phyloP scores from a whole-genome alignment of 2,113 vertebrate genomes.

The Nipponia nippon region DNA sequence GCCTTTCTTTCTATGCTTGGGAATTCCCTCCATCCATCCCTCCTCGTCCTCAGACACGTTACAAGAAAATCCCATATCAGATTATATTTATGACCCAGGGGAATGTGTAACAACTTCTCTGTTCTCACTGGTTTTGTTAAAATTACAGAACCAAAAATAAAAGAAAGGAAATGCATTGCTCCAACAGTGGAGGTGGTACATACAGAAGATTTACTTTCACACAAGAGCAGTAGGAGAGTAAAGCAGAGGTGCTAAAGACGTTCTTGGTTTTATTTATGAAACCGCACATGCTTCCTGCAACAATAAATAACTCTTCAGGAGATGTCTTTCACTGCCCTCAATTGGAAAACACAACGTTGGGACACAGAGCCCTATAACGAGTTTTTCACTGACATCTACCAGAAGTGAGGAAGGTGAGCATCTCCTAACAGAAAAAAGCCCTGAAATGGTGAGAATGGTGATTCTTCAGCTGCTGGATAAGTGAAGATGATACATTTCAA shows the following conservation, averaged over 20 bases:
- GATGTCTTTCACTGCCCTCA: not conserved
- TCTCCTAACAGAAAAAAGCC: not conserved
- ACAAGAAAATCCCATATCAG: not conserved
- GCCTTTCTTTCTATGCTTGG: not conserved
- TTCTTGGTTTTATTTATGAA: not conserved
- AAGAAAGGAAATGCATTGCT: not conserved
- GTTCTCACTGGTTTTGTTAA: not conserved
- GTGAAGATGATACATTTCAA: not conserved
- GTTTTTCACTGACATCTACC: not conserved
- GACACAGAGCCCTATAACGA: not conserved
- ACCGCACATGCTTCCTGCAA: not conserved
- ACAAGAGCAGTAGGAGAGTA: not conserved
- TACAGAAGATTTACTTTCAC: not conserved
- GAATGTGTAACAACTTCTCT: constrained; percentile 18
- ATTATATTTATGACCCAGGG: not conserved
- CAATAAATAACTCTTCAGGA: not conserved
- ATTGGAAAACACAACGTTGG: not conserved
- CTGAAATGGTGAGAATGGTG: not conserved
- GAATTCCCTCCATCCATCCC: constrained; percentile 22
- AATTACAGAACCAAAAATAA: not conserved
- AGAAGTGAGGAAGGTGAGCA: not conserved
- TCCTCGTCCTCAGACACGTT: not conserved
- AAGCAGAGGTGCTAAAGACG: not conserved
- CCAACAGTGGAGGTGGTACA: not conserved
- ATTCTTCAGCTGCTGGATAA: not conserved